Evolutionary conservation across 2,888 invertebrate species (phyloP).

Genomic region (Lymantria monacha): DNA sequence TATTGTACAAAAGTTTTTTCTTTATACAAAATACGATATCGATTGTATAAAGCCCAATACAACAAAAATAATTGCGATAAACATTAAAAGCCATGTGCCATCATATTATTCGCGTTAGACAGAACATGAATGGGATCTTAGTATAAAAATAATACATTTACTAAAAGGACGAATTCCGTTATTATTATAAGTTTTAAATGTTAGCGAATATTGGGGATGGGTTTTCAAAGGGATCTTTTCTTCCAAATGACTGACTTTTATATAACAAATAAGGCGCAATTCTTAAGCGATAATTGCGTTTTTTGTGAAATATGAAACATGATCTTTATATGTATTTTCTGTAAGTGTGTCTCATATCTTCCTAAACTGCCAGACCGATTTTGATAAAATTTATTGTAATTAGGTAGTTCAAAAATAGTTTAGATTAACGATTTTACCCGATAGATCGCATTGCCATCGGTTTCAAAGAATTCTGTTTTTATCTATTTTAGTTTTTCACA

Average conservation of each 20-base stretch:
- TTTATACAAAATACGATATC: too few species aligned
- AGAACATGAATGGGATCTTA: constrained; percentile 46
- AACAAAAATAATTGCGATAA: constrained; percentile 22
- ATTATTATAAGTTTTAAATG: constrained; percentile 69
- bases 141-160: constrained; percentile 71
- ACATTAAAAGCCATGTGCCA: constrained; percentile 31
- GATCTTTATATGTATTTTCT: too few species aligned
- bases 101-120: constrained; percentile 57
- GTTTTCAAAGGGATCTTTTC: constrained; percentile 56
- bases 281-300: not conserved
- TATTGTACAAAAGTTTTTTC: too few species aligned
- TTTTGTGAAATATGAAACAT: too few species aligned
- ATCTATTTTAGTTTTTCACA: too few species aligned
- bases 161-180: constrained; percentile 55
- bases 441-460: too few species aligned
- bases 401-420: too few species aligned
- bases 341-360: too few species aligned
- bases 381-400: too few species aligned
- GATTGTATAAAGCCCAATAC: constrained; percentile 10
- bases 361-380: too few species aligned
- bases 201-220: constrained; percentile 51
- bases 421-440: too few species aligned
- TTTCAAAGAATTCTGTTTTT: too few species aligned
- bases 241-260: constrained; percentile 60
- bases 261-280: constrained; percentile 37